A percentile compares a stretch with the other conserved stretches of the same genome.
Evolutionary conservation across 2,888 invertebrate species (phyloP).

Genomic region (Norana najaformis): DNA sequence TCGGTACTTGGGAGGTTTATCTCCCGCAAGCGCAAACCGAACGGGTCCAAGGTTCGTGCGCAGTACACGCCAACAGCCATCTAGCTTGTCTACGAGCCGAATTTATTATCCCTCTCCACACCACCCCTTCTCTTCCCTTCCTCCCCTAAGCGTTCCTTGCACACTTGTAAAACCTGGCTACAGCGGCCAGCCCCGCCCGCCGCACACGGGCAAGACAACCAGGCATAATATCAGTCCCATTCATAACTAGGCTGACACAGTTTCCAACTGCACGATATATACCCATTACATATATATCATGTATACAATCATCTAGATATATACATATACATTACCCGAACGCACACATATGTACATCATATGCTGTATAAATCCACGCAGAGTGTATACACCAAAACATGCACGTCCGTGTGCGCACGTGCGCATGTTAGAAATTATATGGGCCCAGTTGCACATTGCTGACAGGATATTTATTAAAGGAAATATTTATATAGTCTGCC

Average conservation of each 20-base stretch:
- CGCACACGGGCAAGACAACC: not conserved
- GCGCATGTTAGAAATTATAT: not conserved
- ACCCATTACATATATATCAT: slow-evolving; percentile 32
- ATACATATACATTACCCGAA: slow-evolving; percentile 26
- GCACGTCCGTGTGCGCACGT: not conserved
- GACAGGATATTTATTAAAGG: not conserved
- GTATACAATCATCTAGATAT: slow-evolving; percentile 30
- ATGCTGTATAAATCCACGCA: not conserved
- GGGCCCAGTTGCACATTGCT: not conserved
- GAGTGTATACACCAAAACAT: not conserved
- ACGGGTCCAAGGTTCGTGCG: not conserved
- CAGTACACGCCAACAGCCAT: not conserved
- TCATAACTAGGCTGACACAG: slow-evolving; percentile 1
- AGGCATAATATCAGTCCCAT: not conserved
- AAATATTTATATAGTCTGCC: not conserved
- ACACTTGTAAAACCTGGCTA: not conserved
- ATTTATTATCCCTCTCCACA: slow-evolving; percentile 13
- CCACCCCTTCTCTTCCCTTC: slow-evolving; percentile 13
- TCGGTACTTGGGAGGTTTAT: slow-evolving; percentile 9
- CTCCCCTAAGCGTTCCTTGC: not conserved
- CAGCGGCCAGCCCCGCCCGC: not conserved
- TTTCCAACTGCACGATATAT: not conserved
- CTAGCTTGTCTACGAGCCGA: not conserved
- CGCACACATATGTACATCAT: not conserved
- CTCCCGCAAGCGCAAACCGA: not conserved